These are phyloP conservation scores for Vulpes vulpes DNA, from an alignment of 2,113 vertebrate species.

Conservation along the genomic window DNA sequence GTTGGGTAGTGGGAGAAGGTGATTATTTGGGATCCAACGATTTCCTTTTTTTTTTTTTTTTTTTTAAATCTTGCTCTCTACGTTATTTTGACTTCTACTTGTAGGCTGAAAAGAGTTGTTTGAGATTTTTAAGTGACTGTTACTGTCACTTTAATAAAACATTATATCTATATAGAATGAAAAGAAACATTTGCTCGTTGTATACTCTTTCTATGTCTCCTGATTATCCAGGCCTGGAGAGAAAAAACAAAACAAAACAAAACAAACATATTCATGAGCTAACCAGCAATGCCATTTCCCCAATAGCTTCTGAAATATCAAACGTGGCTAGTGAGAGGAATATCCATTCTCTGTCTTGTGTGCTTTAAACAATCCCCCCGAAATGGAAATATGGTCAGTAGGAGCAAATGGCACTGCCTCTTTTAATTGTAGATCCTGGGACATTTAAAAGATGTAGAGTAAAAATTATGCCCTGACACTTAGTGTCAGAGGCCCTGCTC, in stretches of 20 bases:
- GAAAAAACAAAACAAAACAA: neutral
- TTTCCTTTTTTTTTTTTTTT: neutral
- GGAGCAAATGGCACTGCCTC: neutral
- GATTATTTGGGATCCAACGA: neutral
- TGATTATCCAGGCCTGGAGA: neutral
- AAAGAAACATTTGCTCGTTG: neutral
- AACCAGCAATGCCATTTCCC: neutral
- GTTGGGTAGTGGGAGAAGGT: neutral
- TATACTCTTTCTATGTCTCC: neutral
- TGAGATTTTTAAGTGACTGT: neutral
- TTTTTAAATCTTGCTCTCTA: neutral
- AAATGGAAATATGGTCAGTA: neutral
- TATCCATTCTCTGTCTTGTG: neutral
- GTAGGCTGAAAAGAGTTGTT: neutral
- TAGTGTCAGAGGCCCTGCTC: neutral
- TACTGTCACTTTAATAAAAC: neutral
- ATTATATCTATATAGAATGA: neutral
- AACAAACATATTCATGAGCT: neutral
- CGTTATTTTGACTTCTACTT: neutral
- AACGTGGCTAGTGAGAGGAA: neutral
- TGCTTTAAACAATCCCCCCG: neutral
- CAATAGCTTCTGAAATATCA: neutral
- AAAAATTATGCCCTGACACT: neutral
- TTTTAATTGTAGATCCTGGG: conserved; percentile 5
- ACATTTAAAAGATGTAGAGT: neutral